Base-by-base conservation (phyloP, 2,888 invertebrate species). In the Hirtodrosophila alboralis region DNA sequence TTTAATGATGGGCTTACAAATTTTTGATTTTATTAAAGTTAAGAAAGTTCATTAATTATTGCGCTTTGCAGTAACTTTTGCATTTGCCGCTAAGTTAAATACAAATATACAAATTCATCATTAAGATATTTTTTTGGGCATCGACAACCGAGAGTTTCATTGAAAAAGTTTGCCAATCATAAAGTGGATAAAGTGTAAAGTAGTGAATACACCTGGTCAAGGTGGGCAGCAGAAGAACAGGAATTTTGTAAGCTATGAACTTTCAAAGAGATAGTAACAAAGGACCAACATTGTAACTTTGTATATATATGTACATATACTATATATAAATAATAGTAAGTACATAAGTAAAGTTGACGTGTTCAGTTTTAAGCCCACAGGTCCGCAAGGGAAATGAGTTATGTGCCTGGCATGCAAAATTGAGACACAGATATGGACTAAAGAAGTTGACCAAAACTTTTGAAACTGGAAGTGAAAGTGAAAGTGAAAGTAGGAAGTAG, bases 401-500 rank as follows among this genome's bases (percentile, higher is more conserved):
- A 76, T 80, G 80, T 80, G 79, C 77, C 37, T 38, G 60, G 84
- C 66, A 80, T 80, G 60, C 59, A 69, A 76, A 58, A 41, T 36
- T 41, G 31, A 53, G 33, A 5, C 34, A 16, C n/a, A 28, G 38
- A 53, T 37, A 36, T 34, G 31, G 14, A 16, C n/a, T 9, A 14
- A 44, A 37, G 38, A 43, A 54, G 44, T 26, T 41, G 69, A 40
- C 57, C 63, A 38, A 81, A 76, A 75, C 33, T 74, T n/a, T 78
- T 58, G 34, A 9, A 33, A 28, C 21, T 43, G 41, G 31, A 38
- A 47, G 12, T 38, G 49, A 49, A 47, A 21, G 27, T 8, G 10
- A 23, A 26, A 33, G 12, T 38, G 44, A 48, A 45, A 18, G 26
- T 8, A n/a, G 16, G 21, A n/a, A n/a, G n/a, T n/a, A n/a, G n/a